Evolutionary conservation across 2,113 vertebrate species (phyloP).

Genomic region (Lepus timidus): DNA sequence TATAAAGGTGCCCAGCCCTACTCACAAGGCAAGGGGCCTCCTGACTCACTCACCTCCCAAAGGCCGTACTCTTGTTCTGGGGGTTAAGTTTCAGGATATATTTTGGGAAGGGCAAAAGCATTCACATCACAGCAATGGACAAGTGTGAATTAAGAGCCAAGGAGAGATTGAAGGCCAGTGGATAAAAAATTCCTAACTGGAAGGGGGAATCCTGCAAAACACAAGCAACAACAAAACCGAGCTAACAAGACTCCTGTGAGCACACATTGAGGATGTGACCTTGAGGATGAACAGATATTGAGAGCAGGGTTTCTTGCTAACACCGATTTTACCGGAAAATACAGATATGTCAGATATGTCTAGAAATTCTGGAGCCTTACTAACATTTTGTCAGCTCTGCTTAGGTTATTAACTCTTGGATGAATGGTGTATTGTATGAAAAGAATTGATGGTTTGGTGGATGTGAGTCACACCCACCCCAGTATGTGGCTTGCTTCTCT

Average conservation of each 20-base stretch:
- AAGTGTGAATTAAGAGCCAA: neutral
- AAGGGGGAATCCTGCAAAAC: neutral
- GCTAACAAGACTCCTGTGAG: too few relatives aligned
- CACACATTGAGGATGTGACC: neutral
- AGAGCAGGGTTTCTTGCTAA: neutral
- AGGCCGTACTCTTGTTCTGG: neutral
- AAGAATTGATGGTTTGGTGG: neutral
- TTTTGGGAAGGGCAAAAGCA: neutral
- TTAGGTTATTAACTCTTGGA: neutral
- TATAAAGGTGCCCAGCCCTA: neutral
- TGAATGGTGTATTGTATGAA: neutral
- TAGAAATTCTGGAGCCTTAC: neutral
- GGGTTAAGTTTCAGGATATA: neutral
- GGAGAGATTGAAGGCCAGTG: neutral
- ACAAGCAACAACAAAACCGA: neutral
- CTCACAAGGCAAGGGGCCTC: rapidly evolving
- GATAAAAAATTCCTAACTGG: neutral
- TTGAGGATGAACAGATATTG: neutral
- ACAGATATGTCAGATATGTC: too few relatives aligned
- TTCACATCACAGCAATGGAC: neutral
- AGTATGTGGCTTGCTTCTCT: neutral
- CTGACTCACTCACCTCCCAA: neutral
- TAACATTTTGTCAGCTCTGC: neutral
- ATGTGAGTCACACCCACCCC: neutral
- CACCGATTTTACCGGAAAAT: too few relatives aligned